Evolutionary conservation across 92 coral and sea anemone genomes (phyloP), one percentile per base, ranked within the genome.

Genomic region (Umimayanthus chanpuru): DNA sequence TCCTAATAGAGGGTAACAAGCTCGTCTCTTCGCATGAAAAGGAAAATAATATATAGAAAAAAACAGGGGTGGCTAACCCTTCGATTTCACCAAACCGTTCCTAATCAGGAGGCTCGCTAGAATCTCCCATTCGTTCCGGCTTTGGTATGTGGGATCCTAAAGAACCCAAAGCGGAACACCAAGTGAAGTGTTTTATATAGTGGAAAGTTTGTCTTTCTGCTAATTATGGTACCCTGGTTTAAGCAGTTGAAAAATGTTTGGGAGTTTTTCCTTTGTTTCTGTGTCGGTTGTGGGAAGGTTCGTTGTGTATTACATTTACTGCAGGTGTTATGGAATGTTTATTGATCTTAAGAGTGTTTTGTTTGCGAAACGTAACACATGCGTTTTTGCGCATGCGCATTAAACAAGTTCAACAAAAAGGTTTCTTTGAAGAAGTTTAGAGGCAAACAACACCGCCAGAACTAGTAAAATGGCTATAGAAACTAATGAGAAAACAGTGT

Each of bases 51-150:
- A 11, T 2, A 21, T 8, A 23, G 40, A 88, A 91, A 91, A 92
- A 92, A 86, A 23, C 58, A 38, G 94, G 92, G 94, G 90, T 92
- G 94, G 92, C 92, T 92, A 89, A 50, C 94, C 94, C 94, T 89
- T 92, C 90, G 93, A 92, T 92, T 92, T 92, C 94, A 92, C 94
- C 94, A 92, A 92, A 94, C 96, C 96, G 96, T 94, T 93, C 96
- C 96, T 92, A 90, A 88, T 94, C 96, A 87, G 93, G 96, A 93
- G 96, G 96, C 77, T 93, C 96, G 96, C 96, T 94, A 94, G 96
- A 92, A 88, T 94, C 96, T 94, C 96, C 96, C 96, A 94, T 94
- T 94, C 96, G 94, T 81, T 92, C 47, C 91, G 96, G 94, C 92
- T 88, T 92, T 94, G 92, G 91, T 81, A 88, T 92, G 92, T 79